Base-by-base conservation (phyloP, 2,113 vertebrate genomes). In the Fregetta grallaria region DNA sequence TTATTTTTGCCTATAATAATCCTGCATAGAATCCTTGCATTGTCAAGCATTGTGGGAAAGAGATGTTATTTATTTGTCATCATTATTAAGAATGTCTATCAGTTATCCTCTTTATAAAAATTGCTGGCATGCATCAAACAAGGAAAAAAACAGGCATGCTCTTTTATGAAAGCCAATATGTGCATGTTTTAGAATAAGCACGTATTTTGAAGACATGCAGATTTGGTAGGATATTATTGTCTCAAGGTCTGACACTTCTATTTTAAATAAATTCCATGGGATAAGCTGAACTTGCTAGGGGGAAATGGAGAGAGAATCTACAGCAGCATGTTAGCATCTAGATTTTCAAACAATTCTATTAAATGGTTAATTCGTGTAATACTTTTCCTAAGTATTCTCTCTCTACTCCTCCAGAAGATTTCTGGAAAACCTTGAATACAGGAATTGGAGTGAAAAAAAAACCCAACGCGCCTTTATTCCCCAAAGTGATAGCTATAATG, bases 1-100 rank as follows among this genome's bases (percentile, higher is more conserved):
- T 92, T 97, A 94, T 88, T 96, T 97, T 92, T 80, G 11, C 61
- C 75, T 90, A 4, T 66, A 92, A 92, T 86, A 96, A 94, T 79
- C 96, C 91, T 32, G 49, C 63, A 86, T 36, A 70, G 68, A 74
- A 97, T 78, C 63, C 30, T 94, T 83, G 66, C 56, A 86, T 79
- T 93, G 80, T 95, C 74, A 65, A 59, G 79, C 61, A 84, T 76
- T 96, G 81, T 80, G 62, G 87, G 88, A 96, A 96, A 96, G 42
- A 95, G 65, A 76, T 71, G 56, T 72, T 94, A 86, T 71, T 79
- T 95, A 94, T 94, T 95, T 96, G 65, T 86, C 92, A 87, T 70
- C 93, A 93, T 84, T 91, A 82, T 91, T 94, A 88, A 94, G 63
- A 91, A 76, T 53, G 58, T 84, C 86, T 83, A 88, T 94, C 93